These are phyloP conservation scores for Pseudorhiza aurosa DNA, from an alignment of 30 jellyfish, hydroid and myxozoan species.

Conservation along the genomic window DNA sequence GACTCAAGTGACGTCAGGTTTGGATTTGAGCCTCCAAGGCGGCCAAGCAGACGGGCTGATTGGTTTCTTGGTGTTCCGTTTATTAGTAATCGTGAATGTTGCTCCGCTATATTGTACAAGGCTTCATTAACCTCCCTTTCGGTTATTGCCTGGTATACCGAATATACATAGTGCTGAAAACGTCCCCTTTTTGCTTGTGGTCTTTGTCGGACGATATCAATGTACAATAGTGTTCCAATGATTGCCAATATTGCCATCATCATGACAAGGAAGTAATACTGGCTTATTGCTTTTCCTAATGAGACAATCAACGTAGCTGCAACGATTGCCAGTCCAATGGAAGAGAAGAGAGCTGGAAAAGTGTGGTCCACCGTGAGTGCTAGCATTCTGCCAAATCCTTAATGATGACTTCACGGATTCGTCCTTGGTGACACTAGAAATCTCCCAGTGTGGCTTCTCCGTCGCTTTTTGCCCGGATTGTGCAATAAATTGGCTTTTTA, in stretches of 20 bases:
- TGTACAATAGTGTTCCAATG: slow-evolving; percentile 22
- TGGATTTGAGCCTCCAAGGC: slow-evolving; percentile 14
- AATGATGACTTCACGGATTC: too few species aligned
- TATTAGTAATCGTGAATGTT: slow-evolving; percentile 31
- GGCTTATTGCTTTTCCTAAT: slow-evolving; percentile 39
- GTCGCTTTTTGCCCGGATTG: too few species aligned
- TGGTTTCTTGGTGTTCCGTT: slow-evolving; percentile 15
- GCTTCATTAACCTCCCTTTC: slow-evolving; percentile 39
- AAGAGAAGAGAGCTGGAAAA: slow-evolving; percentile 11
- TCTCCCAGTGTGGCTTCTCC: too few species aligned
- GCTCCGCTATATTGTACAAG: slow-evolving; percentile 31
- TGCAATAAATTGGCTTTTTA: too few species aligned
- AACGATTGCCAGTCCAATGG: slow-evolving; percentile 46
- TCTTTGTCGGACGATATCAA: slow-evolving; percentile 15
- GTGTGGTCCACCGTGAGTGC: slow-evolving; percentile 42
- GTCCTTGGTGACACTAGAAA: too few species aligned
- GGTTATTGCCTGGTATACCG: slow-evolving; percentile 8
- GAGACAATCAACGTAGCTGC: slow-evolving; percentile 62
- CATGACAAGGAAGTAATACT: slow-evolving; percentile 22
- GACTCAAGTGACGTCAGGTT: slow-evolving; percentile 19
- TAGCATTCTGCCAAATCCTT: too few species aligned
- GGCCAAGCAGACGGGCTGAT: background rate
- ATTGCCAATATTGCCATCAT: slow-evolving; percentile 20
- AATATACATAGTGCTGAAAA: slow-evolving; percentile 30
- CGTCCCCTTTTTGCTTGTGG: slow-evolving; percentile 38